A percentile compares a stretch with the other conserved stretches of the same genome.
These are phyloP conservation scores for Leptura quadrifasciata DNA, from an alignment of 2,888 invertebrate species.

Conservation along the genomic window DNA sequence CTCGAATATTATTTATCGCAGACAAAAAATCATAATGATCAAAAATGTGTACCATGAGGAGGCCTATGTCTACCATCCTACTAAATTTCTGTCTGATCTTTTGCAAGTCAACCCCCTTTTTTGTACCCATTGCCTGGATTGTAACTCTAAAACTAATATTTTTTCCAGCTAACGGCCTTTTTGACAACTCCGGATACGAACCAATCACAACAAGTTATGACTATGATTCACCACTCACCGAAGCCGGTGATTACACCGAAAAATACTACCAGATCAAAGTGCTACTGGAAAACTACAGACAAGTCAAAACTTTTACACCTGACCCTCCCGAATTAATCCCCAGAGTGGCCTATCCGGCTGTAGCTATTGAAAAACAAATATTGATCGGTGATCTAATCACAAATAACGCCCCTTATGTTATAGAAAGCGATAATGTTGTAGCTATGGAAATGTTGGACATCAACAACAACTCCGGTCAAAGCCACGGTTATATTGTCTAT, in stretches of 20 bases:
- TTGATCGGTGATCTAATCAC: constrained; percentile 49
- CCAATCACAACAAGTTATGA: constrained; percentile 78
- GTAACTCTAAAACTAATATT: neutral
- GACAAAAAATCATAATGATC: too few species aligned
- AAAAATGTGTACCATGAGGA: too few species aligned
- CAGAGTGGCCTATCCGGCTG: constrained; percentile 84
- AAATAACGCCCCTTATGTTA: constrained; percentile 46
- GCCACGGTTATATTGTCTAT: constrained; percentile 77
- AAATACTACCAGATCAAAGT: constrained; percentile 81
- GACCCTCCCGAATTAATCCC: constrained; percentile 82
- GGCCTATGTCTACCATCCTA: too few species aligned
- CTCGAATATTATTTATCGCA: too few species aligned
- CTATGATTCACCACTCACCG: constrained; percentile 93
- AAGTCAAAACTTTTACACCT: constrained; percentile 67
- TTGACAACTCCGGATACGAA: constrained; percentile 60
- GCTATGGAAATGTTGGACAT: constrained; percentile 69
- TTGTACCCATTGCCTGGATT: too few species aligned
- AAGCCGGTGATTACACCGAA: constrained; percentile 90
- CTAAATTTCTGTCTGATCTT: too few species aligned
- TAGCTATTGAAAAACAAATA: constrained; percentile 59
- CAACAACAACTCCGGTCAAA: constrained; percentile 74
- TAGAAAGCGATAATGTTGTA: constrained; percentile 51
- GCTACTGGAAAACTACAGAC: constrained; percentile 70
- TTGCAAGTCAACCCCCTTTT: too few species aligned
- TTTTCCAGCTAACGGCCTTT: constrained; percentile 35